These are phyloP conservation scores for Somateria mollissima DNA, from an alignment of 2,797 vertebrate species.

Conservation along the genomic window DNA sequence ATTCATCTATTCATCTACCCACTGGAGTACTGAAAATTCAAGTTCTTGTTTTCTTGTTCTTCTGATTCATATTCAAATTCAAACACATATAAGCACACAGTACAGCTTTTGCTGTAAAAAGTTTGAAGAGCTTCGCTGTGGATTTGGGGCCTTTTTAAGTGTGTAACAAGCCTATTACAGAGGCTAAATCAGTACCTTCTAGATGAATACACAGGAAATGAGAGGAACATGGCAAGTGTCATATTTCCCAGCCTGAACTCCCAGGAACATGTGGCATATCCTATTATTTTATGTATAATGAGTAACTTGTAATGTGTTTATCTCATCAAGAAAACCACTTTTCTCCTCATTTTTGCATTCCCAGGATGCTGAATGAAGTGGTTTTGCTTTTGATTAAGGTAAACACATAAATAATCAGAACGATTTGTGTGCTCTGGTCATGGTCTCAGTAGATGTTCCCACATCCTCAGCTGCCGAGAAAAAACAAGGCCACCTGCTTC, in stretches of 20 bases:
- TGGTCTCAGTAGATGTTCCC: background rate
- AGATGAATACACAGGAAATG: slow-evolving; percentile 59
- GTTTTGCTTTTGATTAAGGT: background rate
- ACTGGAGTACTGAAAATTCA: background rate
- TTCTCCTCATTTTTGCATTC: background rate
- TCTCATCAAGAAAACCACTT: slow-evolving; percentile 35
- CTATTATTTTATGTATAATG: background rate
- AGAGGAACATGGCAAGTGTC: slow-evolving; percentile 32
- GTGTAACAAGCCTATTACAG: slow-evolving; percentile 29
- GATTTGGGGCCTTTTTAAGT: background rate
- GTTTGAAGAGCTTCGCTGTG: slow-evolving; percentile 6
- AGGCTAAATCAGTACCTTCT: slow-evolving; percentile 50
- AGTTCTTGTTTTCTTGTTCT: slow-evolving; percentile 5
- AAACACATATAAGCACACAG: background rate
- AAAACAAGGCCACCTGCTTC: background rate
- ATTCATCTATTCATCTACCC: slow-evolving; percentile 41
- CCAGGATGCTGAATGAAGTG: background rate
- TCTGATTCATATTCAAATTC: slow-evolving; percentile 39
- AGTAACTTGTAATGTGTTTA: background rate
- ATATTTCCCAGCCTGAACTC: slow-evolving; percentile 27
- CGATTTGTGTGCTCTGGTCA: background rate
- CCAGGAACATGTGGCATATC: background rate
- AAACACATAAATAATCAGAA: background rate
- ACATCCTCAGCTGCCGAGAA: background rate
- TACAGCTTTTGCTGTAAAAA: background rate